Base-by-base conservation (phyloP, 2,888 invertebrate genomes). In the Agrenia bidenticulata region DNA sequence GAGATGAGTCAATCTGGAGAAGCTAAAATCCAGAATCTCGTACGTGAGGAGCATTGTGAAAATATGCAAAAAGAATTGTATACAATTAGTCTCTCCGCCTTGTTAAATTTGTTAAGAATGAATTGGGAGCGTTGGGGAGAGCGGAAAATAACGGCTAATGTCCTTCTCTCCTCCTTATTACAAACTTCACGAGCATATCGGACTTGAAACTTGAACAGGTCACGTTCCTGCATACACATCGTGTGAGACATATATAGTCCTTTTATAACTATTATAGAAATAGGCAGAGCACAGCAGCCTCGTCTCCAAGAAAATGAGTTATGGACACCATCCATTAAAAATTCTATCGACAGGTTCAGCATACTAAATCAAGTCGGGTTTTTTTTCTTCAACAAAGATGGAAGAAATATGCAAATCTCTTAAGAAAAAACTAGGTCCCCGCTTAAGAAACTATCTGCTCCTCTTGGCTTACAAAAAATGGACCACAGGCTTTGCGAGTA, bases 321-420 rank as follows among this genome's bases (percentile, higher is more conserved):
- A 55, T 55, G 27, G 55, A 32, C 27, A 26, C 55, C 55, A 55
- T 55, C 55, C 32, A 55, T 55, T 55, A 55, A 55, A 55, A 55
- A 55, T 23, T 7, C 21, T 32, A 55, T 55, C 37, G 55, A 55
- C 55, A 55, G 55, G 27, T 24, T 17, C n/a, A 32, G 55, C 51
- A 55, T 55, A 55, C 55, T 55, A 55, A 26, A 55, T 55, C 55
- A 55, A 55, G 27, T 53, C 53, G 39, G 39, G 15, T 15, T 15
- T 45, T 19, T n/a, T 45, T 45, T 45, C 32, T 32, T 32, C 32
- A 32, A 32, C 45, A 19, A 45, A 45, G 15, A 45, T 45, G 45
- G 45, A 45, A 45, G 45, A 32, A 32, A 32, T 45, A 45, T 45
- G 45, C 45, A 45, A 45, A 45, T 45, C 19, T n/a, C 15, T 45